These are phyloP conservation scores for Corydoras sp. DNA, from an alignment of 2,113 vertebrate species.

Conservation along the genomic window DNA sequence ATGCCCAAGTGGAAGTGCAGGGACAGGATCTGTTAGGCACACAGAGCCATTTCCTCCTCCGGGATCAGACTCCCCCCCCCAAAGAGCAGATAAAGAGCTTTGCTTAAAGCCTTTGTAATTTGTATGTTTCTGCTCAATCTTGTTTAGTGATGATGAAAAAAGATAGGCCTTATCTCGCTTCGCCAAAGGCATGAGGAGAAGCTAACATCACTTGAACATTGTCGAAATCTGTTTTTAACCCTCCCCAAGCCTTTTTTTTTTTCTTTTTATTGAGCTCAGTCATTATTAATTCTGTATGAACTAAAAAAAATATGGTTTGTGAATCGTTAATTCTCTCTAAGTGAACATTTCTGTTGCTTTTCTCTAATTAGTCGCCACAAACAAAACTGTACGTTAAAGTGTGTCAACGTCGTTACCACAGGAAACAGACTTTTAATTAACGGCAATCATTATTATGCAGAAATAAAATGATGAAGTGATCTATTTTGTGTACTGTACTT, in stretches of 20 bases:
- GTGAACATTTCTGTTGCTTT: too few relatives aligned
- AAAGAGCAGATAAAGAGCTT: conserved; percentile 71
- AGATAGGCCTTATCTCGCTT: conserved; percentile 74
- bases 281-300: too few relatives aligned
- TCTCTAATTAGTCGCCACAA: too few relatives aligned
- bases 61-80: conserved; percentile 59
- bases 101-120: conserved; percentile 72
- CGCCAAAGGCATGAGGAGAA: conserved; percentile 63
- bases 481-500: too few relatives aligned
- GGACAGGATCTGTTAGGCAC: conserved; percentile 67
- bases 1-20: conserved; percentile 62
- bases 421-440: too few relatives aligned
- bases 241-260: conserved; percentile 32
- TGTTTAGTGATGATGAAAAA: conserved; percentile 73
- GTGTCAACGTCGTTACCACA: too few relatives aligned
- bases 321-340: too few relatives aligned
- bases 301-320: too few relatives aligned
- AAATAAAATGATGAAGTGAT: too few relatives aligned
- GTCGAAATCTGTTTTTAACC: conserved; percentile 44
- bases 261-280: conserved; percentile 44
- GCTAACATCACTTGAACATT: conserved; percentile 57
- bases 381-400: too few relatives aligned
- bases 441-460: too few relatives aligned
- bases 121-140: conserved; percentile 75
- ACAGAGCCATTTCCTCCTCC: conserved; percentile 64